Evolutionary conservation across 1,140 invertebrate species (phyloP).

Genomic region (Atopsyche davidsoni): DNA sequence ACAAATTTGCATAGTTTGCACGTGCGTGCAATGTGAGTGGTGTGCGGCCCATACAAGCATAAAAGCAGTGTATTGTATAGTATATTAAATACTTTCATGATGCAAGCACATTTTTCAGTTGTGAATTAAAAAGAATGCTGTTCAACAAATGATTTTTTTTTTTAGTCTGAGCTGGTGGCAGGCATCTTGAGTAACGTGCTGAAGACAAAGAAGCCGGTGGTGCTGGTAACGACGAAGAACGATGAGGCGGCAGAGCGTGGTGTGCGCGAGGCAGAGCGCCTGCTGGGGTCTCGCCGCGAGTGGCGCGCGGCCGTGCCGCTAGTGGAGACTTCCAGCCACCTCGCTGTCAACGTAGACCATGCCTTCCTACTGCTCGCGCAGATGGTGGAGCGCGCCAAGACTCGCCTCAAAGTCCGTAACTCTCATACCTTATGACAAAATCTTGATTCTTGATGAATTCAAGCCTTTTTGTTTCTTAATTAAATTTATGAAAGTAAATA

Average conservation of each 20-base stretch:
- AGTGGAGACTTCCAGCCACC: conserved; percentile 92
- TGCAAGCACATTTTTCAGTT: too few species aligned
- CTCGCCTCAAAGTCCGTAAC: conserved; percentile 47
- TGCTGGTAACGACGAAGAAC: conserved; percentile 94
- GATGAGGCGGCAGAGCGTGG: conserved; percentile 87
- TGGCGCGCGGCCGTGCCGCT: conserved; percentile 83
- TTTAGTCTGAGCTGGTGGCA: conserved; percentile 65
- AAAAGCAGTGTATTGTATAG: background rate
- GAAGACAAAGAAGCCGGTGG: conserved; percentile 92
- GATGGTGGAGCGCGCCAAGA: conserved; percentile 73
- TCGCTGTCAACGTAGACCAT: conserved; percentile 94
- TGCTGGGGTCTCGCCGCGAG: conserved; percentile 79
- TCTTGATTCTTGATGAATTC: background rate
- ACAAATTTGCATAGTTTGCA: too few species aligned
- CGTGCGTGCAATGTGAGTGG: too few species aligned
- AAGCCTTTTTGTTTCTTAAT: background rate
- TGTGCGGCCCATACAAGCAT: too few species aligned
- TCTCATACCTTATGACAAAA: background rate
- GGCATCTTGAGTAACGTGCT: conserved; percentile 77
- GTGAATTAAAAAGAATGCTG: background rate
- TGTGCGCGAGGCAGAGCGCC: conserved; percentile 81
- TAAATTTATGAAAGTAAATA: background rate
- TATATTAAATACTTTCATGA: background rate
- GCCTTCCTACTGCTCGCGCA: conserved; percentile 91
- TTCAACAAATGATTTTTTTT: conserved; percentile 14